Base-by-base conservation (phyloP, 1,140 invertebrate species). In the Brachystomella parvula region DNA sequence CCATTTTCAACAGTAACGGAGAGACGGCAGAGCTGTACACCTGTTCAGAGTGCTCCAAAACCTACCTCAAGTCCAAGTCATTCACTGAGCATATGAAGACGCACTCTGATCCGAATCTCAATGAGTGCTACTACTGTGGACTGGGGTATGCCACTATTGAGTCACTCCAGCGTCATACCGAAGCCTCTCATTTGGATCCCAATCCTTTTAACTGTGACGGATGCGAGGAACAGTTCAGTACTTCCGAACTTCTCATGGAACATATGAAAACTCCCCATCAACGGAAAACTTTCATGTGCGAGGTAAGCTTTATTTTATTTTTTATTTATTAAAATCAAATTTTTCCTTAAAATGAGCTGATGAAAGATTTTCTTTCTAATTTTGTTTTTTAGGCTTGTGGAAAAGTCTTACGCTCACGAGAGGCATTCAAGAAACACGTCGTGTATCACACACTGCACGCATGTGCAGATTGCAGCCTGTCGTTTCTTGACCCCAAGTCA, bases 401-500 rank as follows among this genome's bases (percentile, higher is more conserved):
- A 0, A 70, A 66, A 61, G 64, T 64, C 9, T 70, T 60, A 44
- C 64, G 68, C 12, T 67, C 65, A n/a, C 30, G 61, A 0, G 68
- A 70, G n/a, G 68, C 64, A 35, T 47, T 82, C 1, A 70, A 75
- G 1, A 79, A 78, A 2, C 82, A 84, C 65, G 73, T 78, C 1
- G 44, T 70, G 1, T 84, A 85, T 66, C 82, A 84, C 6, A 85
- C 85, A 70, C 85, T 84, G 57, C 85, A 81, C 67, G 75, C 79
- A 35, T 84, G 83, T 72, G 78, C 81, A 56, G 77, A 86, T 24
- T 89, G 87, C 71, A 79, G 81, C 17, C 86, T 87, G 70, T 81
- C 81, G 6, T 89, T 89, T 53, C 59, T 67, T 49, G 69, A 70
- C 9, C 1, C 49, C 17, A 70, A 70, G 24, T 67, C 63, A 0